These are phyloP conservation scores for Ladona fulva DNA, from an alignment of 1,140 invertebrate species.

Conservation along the genomic window DNA sequence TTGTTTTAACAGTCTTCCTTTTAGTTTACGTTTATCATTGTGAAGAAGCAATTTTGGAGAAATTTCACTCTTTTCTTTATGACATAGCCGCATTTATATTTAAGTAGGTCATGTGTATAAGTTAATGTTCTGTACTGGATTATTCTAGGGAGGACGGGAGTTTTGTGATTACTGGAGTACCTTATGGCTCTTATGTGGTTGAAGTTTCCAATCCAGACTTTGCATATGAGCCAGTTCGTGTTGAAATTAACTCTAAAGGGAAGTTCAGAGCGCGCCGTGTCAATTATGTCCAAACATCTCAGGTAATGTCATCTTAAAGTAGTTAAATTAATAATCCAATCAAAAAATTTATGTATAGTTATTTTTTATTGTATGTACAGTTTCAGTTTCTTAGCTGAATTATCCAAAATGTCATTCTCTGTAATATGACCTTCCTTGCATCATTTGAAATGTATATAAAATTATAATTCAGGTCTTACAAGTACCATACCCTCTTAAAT, in stretches of 20 bases:
- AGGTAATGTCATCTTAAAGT: slow-evolving; percentile 32
- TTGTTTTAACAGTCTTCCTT: too few relatives aligned
- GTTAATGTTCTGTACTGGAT: slow-evolving; percentile 21
- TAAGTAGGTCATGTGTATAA: not conserved
- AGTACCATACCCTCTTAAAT: slow-evolving; percentile 82
- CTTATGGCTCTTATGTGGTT: slow-evolving; percentile 89
- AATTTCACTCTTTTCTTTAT: too few relatives aligned
- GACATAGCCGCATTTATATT: too few relatives aligned
- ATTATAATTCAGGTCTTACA: slow-evolving; percentile 47
- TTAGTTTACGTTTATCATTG: too few relatives aligned
- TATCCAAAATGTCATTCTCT: too few relatives aligned
- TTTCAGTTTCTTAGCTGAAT: too few relatives aligned
- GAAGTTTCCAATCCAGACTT: slow-evolving; percentile 88
- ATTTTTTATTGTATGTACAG: too few relatives aligned
- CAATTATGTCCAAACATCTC: slow-evolving; percentile 86
- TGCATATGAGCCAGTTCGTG: slow-evolving; percentile 81
- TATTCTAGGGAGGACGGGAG: slow-evolving; percentile 75
- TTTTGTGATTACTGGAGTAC: slow-evolving; percentile 81
- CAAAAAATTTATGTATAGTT: too few relatives aligned
- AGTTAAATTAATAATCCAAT: too few relatives aligned
- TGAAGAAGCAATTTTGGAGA: too few relatives aligned
- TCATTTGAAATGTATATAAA: too few relatives aligned
- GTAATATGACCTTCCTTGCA: too few relatives aligned
- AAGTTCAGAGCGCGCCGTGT: slow-evolving; percentile 92
- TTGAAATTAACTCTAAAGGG: slow-evolving; percentile 93